These are phyloP conservation scores for Sialis fuliginosa DNA, from an alignment of 2,888 invertebrate genomes.

Conservation along the genomic window DNA sequence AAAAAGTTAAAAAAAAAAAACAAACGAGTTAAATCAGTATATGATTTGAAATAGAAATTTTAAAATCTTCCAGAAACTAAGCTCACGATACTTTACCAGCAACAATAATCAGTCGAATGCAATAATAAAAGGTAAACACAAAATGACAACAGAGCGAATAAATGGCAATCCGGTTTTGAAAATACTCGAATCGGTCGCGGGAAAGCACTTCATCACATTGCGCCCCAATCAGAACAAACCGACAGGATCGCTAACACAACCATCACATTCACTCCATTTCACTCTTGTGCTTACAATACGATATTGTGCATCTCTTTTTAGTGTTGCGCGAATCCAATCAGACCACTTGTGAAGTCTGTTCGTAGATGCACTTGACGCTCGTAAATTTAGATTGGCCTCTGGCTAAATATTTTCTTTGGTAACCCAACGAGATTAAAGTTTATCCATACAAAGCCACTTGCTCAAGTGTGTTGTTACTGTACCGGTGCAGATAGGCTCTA, in stretches of 20 bases:
- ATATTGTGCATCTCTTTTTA: neutral
- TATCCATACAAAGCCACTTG: slow-evolving; percentile 13
- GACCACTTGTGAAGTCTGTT: slow-evolving; percentile 3
- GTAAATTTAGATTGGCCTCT: slow-evolving; percentile 29
- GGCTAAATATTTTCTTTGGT: slow-evolving; percentile 33
- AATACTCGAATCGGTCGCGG: slow-evolving; percentile 7
- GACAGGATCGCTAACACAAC: slow-evolving; percentile 1
- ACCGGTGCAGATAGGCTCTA: too few species aligned
- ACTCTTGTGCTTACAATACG: neutral
- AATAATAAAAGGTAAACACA: too few species aligned
- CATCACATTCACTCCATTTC: neutral
- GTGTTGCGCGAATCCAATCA: neutral
- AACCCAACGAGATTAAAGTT: slow-evolving; percentile 28
- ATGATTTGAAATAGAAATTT: too few species aligned
- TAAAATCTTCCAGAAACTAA: too few species aligned
- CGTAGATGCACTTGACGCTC: neutral
- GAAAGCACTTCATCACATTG: neutral
- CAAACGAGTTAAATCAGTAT: too few species aligned
- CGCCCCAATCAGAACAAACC: slow-evolving; percentile 4
- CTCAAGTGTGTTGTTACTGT: too few species aligned
- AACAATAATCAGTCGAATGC: too few species aligned
- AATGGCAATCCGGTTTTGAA: slow-evolving; percentile 10
- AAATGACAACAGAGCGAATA: neutral
- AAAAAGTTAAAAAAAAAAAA: too few species aligned
- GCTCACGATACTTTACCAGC: too few species aligned